These are phyloP conservation scores for Fragum fragum DNA, from an alignment of 2,888 invertebrate species.

Conservation along the genomic window DNA sequence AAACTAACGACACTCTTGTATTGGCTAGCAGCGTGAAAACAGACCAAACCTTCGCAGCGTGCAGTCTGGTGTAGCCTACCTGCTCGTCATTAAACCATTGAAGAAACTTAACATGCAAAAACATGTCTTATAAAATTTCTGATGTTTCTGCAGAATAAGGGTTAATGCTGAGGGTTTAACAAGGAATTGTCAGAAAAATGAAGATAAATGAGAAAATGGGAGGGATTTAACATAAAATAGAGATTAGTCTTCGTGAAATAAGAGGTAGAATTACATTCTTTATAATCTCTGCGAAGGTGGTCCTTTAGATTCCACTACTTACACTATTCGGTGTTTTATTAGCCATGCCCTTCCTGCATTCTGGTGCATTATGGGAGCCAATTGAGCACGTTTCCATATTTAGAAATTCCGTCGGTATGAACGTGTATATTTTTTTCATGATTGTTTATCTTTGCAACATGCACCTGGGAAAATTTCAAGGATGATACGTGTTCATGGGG, in stretches of 20 bases:
- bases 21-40: no score
- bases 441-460: not conserved
- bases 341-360: conserved; percentile 4
- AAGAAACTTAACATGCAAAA: no score
- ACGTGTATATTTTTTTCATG: not conserved
- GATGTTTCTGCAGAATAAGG: not conserved
- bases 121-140: no score
- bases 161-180: conserved; percentile 10
- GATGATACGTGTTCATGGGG: not conserved
- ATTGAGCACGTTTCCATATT: conserved; percentile 16
- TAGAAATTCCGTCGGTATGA: not conserved
- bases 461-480: conserved; percentile 19
- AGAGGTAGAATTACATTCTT: conserved; percentile 10
- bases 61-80: no score
- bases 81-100: no score
- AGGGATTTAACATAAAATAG: conserved; percentile 15
- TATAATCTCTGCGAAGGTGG: conserved; percentile 17
- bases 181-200: conserved; percentile 33
- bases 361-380: conserved; percentile 25
- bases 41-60: no score
- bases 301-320: not conserved
- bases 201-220: conserved; percentile 23
- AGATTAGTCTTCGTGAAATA: not conserved
- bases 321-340: conserved; percentile 12
- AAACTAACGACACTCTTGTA: no score